phyloP scores from a whole-genome alignment of 1,140 invertebrate species.

The Lordiphosa stackelbergi region DNA sequence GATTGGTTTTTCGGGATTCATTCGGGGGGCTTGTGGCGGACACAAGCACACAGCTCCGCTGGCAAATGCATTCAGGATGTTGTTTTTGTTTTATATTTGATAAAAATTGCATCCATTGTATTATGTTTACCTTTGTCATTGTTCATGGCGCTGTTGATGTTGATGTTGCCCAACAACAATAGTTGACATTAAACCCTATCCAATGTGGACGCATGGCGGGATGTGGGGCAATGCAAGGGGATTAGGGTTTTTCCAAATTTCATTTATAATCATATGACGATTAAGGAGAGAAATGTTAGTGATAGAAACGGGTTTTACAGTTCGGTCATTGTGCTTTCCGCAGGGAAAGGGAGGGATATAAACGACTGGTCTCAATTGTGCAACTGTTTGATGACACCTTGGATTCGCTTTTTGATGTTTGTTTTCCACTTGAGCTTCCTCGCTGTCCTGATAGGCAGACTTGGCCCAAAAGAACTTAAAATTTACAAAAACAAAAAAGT shows the following conservation, averaged over 20 bases:
- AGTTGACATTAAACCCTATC: conserved; percentile 30
- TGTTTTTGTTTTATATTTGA: conserved; percentile 48
- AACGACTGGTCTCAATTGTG: no score
- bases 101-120: conserved; percentile 72
- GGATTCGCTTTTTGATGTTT: no score
- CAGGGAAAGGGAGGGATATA: no score
- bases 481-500: no score
- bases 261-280: neutral
- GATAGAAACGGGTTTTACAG: no score
- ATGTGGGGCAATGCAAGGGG: neutral
- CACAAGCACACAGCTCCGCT: conserved; percentile 27
- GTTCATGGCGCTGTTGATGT: conserved; percentile 11
- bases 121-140: conserved; percentile 63
- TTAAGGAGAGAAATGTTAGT: no score
- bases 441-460: no score
- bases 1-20: conserved; percentile 52
- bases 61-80: conserved; percentile 35
- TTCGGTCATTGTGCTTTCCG: no score
- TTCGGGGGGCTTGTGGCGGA: conserved; percentile 31
- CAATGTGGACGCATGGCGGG: conserved; percentile 22
- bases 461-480: no score
- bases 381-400: no score
- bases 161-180: conserved; percentile 19
- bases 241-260: neutral
- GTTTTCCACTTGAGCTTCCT: no score